phyloP scores from a whole-genome alignment of 2,797 vertebrate species.

The Platyrinchus mystaceus region DNA sequence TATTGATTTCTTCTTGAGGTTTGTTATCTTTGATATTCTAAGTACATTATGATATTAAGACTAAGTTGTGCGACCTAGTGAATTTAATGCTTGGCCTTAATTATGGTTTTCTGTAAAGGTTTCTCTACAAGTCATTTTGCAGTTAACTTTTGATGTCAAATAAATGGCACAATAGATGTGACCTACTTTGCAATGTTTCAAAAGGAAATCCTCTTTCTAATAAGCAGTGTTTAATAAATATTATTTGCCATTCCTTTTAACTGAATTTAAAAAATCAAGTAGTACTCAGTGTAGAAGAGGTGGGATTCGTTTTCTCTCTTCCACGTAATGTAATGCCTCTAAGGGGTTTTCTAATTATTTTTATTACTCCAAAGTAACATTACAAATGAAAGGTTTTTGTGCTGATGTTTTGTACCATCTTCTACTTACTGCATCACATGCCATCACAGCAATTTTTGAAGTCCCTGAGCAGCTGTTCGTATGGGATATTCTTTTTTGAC shows the following conservation, averaged over 20 bases:
- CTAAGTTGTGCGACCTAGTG: neutral
- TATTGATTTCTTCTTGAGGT: neutral
- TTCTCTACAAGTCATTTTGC: neutral
- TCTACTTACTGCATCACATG: neutral
- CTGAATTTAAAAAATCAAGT: neutral
- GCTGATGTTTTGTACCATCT: neutral
- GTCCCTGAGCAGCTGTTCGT: neutral
- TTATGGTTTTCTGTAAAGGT: neutral
- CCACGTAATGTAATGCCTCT: neutral
- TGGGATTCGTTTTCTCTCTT: neutral
- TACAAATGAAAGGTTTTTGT: neutral
- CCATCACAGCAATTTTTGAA: neutral
- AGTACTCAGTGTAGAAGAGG: neutral
- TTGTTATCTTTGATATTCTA: neutral
- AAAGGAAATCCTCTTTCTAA: conserved; percentile 1
- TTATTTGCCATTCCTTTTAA: neutral
- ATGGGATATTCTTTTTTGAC: neutral
- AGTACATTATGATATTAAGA: neutral
- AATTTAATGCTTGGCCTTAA: neutral
- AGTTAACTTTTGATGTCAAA: conserved; percentile 17
- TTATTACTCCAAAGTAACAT: neutral
- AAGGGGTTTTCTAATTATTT: neutral
- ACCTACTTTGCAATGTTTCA: conserved; percentile 18
- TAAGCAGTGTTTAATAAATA: neutral
- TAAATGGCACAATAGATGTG: neutral